phyloP scores from a whole-genome alignment of 2,888 invertebrate genomes.

The Ischnus inquisitorius region DNA sequence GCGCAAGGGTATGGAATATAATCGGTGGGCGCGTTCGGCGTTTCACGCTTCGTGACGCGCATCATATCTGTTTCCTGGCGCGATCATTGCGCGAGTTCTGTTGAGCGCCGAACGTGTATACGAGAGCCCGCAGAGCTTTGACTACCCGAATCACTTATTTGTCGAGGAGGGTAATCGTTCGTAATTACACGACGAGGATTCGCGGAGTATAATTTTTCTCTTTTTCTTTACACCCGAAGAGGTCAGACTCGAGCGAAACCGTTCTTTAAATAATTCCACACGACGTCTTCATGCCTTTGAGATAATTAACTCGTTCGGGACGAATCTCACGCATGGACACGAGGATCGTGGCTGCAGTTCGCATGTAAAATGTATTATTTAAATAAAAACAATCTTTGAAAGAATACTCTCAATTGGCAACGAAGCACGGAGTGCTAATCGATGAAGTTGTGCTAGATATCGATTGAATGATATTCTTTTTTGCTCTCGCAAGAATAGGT shows the following conservation, averaged over 20 bases:
- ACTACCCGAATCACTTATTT: conserved; percentile 74
- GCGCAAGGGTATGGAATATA: conserved; percentile 73
- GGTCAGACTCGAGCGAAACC: neutral
- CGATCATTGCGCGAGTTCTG: conserved; percentile 73
- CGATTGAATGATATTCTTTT: neutral
- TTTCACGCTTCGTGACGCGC: conserved; percentile 85
- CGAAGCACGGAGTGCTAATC: neutral
- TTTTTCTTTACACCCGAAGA: conserved; percentile 4
- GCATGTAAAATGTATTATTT: neutral
- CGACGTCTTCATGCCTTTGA: neutral
- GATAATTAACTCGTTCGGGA: conserved; percentile 1
- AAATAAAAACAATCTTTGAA: neutral
- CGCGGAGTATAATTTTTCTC: conserved; percentile 16
- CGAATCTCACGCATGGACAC: neutral
- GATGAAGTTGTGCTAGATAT: neutral
- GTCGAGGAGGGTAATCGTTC: conserved; percentile 55
- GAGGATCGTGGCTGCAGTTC: neutral
- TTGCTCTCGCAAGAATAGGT: neutral
- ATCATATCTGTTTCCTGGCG: conserved; percentile 85
- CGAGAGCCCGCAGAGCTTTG: conserved; percentile 69
- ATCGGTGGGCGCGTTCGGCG: conserved; percentile 82
- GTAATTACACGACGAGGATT: conserved; percentile 41
- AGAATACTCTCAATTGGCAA: neutral
- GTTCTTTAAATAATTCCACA: neutral
- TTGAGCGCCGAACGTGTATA: conserved; percentile 35